Evolutionary conservation across 2,113 vertebrate genomes (phyloP).

Genomic region (Scartelaos histophorus): DNA sequence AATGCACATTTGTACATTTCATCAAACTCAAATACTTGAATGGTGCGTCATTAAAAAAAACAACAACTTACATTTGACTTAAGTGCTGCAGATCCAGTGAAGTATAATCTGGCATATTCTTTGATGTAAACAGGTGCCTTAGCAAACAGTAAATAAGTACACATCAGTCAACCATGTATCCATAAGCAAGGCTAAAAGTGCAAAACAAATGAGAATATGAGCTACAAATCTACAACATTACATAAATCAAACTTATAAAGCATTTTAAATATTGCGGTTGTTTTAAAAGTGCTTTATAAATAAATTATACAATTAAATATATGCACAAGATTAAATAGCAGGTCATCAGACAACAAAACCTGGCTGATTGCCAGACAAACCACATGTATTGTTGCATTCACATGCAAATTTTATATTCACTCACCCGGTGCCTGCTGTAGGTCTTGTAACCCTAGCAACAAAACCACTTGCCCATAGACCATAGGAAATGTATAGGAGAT

Average conservation of each 20-base stretch:
- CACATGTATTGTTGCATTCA: conserved; percentile 2
- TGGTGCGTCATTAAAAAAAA: neutral
- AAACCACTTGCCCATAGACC: neutral
- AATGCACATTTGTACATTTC: neutral
- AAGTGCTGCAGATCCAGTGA: conserved; percentile 82
- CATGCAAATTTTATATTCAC: neutral
- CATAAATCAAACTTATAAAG: too few species aligned
- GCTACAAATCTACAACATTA: too few species aligned
- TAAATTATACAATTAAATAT: neutral
- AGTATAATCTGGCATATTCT: conserved; percentile 85
- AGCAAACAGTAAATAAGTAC: conserved; percentile 11
- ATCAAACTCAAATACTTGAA: neutral
- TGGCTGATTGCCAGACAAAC: conserved; percentile 2
- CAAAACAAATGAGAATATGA: too few species aligned
- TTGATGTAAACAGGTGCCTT: conserved; percentile 91
- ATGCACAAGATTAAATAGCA: neutral
- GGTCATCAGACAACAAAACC: neutral
- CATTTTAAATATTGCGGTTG: too few species aligned
- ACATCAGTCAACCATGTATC: neutral
- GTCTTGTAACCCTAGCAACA: conserved; percentile 30
- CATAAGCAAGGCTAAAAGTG: neutral
- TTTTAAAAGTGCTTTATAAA: too few species aligned
- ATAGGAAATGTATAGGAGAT: neutral
- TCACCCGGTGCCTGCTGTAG: neutral
- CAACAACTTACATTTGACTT: conserved; percentile 83